A percentile compares a stretch with the other conserved stretches of the same genome.
Evolutionary conservation across 2,888 invertebrate genomes (phyloP).

Genomic region (Bimastos eiseni): DNA sequence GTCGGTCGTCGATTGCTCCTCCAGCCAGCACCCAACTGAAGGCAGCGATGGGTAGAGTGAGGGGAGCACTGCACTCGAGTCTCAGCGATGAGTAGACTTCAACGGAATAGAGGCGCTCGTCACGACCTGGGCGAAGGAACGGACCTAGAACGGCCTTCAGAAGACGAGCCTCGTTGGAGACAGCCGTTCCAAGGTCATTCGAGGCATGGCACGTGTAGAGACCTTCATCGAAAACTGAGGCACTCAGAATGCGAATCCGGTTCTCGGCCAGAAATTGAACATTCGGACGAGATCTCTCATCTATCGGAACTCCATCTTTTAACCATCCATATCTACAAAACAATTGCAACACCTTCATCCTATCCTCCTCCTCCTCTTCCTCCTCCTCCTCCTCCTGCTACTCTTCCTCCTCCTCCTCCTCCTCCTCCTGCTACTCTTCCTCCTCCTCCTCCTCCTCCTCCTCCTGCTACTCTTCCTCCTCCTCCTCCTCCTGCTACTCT

Average conservation of each 20-base stretch:
- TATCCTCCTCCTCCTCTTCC: background rate
- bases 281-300: background rate
- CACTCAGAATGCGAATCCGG: background rate
- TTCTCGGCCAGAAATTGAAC: background rate
- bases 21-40: background rate
- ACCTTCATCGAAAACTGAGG: background rate
- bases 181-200: background rate
- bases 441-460: too few species aligned
- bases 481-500: too few species aligned
- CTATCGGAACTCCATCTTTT: background rate
- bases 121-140: background rate
- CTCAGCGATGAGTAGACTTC: background rate
- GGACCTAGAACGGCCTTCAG: background rate
- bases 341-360: background rate
- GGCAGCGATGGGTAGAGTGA: background rate
- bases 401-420: too few species aligned
- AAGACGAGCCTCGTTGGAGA: background rate
- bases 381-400: too few species aligned
- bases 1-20: background rate
- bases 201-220: background rate
- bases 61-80: background rate
- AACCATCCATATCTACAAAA: background rate
- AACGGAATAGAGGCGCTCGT: background rate
- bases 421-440: too few species aligned
- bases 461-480: too few species aligned